Percentiles rank a stretch among this genome's conserved stretches.
Conservation (phyloP, 1,140 invertebrate species). For the Drosophila aff. region DNA sequence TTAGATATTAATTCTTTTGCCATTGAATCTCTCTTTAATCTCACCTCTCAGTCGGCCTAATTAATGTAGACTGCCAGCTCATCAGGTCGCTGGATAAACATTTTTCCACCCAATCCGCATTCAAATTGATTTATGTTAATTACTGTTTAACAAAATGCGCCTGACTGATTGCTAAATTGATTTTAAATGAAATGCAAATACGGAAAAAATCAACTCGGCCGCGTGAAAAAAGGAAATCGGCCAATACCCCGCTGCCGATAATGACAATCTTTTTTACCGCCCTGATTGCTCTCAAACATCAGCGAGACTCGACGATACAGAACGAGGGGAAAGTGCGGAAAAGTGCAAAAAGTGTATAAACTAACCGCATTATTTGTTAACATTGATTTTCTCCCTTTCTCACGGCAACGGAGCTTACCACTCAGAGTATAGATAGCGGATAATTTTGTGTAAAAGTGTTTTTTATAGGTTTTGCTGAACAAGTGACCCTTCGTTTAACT, state of each 20-base stretch:
- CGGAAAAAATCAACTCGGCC: conserved; percentile 32
- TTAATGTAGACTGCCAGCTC: conserved; percentile 47
- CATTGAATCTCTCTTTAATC: not conserved
- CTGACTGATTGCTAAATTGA: conserved; percentile 76
- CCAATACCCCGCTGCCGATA: conserved; percentile 43
- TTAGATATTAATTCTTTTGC: not conserved
- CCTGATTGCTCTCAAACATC: conserved; percentile 62
- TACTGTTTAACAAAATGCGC: conserved; percentile 78
- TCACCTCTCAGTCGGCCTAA: conserved; percentile 43
- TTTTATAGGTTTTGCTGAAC: not conserved
- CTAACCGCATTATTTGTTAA: conserved; percentile 48
- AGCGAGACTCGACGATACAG: conserved; percentile 3
- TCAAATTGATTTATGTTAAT: conserved; percentile 81
- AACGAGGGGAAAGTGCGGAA: not conserved
- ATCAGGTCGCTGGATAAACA: conserved; percentile 61
- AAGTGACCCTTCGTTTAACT: not conserved
- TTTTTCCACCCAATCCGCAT: conserved; percentile 52
- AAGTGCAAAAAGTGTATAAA: conserved; percentile 25
- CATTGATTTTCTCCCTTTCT: conserved; percentile 15
- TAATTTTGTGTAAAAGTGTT: not conserved
- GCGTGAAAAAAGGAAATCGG: conserved; percentile 40
- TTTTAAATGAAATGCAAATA: conserved; percentile 77
- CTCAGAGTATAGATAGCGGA: not conserved
- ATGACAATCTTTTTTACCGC: conserved; percentile 56
- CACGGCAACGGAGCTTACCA: not conserved